phyloP scores from a whole-genome alignment of 2,113 vertebrate genomes.

The Pseudorasbora parva region DNA sequence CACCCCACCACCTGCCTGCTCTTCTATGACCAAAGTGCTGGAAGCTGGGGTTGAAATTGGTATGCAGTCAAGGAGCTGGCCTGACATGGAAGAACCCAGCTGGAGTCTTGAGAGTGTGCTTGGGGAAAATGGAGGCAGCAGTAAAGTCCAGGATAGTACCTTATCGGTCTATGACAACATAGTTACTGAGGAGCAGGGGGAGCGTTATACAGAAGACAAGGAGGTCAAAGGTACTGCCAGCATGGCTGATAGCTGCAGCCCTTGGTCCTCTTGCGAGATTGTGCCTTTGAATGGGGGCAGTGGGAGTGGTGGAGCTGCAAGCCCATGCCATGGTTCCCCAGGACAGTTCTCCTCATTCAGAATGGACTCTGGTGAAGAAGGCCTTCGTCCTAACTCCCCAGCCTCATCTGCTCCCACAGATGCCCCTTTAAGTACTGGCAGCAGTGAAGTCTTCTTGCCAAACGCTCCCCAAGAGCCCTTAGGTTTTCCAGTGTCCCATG shows the following conservation, averaged over 20 bases:
- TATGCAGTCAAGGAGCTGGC: conserved; percentile 72
- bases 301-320: conserved; percentile 44
- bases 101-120: conserved; percentile 58
- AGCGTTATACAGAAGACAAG: conserved; percentile 37
- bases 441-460: conserved; percentile 80
- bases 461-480: conserved; percentile 63
- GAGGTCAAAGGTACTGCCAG: conserved; percentile 46
- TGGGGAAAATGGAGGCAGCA: conserved; percentile 55
- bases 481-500: conserved; percentile 59
- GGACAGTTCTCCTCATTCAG: conserved; percentile 45
- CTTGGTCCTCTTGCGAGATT: conserved; percentile 66
- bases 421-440: conserved; percentile 74
- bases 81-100: conserved; percentile 58
- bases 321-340: conserved; percentile 46
- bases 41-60: conserved; percentile 60
- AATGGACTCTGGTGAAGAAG: conserved; percentile 45
- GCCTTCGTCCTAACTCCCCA: conserved; percentile 57
- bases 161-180: conserved; percentile 71
- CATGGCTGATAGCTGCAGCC: conserved; percentile 63
- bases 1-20: conserved; percentile 32
- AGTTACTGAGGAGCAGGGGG: conserved; percentile 45
- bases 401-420: conserved; percentile 67
- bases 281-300: conserved; percentile 57
- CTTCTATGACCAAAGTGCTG: conserved; percentile 32
- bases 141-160: conserved; percentile 65